Conservation (phyloP, 2,113 vertebrate genomes). For the Platanista minor region DNA sequence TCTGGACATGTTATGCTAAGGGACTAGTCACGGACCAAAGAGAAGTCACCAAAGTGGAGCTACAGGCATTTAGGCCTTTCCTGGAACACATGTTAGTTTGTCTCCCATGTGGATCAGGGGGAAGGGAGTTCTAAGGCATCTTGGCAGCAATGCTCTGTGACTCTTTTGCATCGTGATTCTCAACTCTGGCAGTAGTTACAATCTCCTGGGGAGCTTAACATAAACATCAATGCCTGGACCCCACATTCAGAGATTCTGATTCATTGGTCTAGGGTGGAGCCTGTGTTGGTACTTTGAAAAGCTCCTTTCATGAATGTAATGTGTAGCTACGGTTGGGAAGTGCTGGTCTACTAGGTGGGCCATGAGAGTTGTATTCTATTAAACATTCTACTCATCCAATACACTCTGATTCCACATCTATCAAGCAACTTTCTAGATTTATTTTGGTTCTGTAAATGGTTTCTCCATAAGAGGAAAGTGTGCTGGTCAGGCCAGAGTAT, state of each 20-base stretch:
- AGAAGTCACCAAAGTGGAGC: background rate
- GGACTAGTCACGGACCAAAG: background rate
- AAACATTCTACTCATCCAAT: background rate
- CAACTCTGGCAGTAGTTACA: background rate
- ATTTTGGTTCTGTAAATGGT: background rate
- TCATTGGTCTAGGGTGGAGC: background rate
- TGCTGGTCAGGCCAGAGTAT: background rate
- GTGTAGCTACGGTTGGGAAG: background rate
- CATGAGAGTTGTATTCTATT: too few species aligned
- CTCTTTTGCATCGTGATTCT: background rate
- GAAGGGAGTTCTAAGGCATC: background rate
- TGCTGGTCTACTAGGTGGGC: background rate
- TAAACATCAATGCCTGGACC: background rate
- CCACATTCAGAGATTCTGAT: background rate
- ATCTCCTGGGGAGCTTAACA: background rate
- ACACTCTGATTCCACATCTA: background rate
- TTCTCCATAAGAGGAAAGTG: background rate
- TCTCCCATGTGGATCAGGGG: background rate
- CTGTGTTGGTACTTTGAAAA: background rate
- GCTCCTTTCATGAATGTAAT: background rate
- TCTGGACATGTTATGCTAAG: background rate
- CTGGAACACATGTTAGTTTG: background rate
- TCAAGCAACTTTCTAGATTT: background rate
- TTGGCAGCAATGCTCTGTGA: background rate
- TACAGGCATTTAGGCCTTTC: background rate